Evolutionary conservation across 2,797 vertebrate genomes (phyloP).

Genomic region (Betta splendens): DNA sequence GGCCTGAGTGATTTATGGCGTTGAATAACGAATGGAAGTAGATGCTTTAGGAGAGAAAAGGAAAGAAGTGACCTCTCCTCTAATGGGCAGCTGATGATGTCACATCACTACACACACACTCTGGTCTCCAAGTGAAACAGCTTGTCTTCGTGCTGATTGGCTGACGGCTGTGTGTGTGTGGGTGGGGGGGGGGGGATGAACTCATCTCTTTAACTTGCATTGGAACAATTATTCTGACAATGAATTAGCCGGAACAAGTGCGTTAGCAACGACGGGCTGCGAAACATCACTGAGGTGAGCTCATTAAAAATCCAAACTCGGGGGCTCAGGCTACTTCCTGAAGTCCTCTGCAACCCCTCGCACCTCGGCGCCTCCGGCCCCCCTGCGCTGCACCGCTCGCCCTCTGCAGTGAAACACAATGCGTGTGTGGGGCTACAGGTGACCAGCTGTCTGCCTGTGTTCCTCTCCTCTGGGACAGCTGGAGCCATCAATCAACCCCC

Average conservation of each 20-base stretch:
- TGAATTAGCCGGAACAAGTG: conserved; percentile 13
- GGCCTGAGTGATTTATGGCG: conserved; percentile 1
- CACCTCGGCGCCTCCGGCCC: conserved; percentile 26
- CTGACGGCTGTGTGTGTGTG: conserved; percentile 42
- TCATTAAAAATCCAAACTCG: conserved; percentile 36
- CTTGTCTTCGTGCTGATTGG: conserved; percentile 76
- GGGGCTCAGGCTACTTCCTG: conserved; percentile 32
- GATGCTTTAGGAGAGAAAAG: conserved; percentile 14
- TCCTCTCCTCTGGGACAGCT: conserved; percentile 79
- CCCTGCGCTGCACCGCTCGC: conserved; percentile 59
- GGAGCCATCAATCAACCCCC: conserved; percentile 82
- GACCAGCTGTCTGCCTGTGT: conserved; percentile 82
- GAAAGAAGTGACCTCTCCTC: conserved; percentile 74
- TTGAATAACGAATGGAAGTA: conserved; percentile 2
- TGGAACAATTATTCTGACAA: conserved; percentile 47
- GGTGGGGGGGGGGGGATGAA: conserved; percentile 64
- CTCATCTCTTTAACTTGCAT: conserved; percentile 63
- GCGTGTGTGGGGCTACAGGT: conserved; percentile 81
- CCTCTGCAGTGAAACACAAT: conserved; percentile 77
- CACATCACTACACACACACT: conserved; percentile 80
- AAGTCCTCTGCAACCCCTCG: conserved; percentile 25
- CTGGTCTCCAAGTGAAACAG: conserved; percentile 80
- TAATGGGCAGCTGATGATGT: conserved; percentile 83
- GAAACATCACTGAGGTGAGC: conserved; percentile 1
- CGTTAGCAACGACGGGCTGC: conserved; percentile 23